Evolutionary conservation across 2,113 vertebrate species (phyloP).

Genomic region (Eptatretus burgeri): DNA sequence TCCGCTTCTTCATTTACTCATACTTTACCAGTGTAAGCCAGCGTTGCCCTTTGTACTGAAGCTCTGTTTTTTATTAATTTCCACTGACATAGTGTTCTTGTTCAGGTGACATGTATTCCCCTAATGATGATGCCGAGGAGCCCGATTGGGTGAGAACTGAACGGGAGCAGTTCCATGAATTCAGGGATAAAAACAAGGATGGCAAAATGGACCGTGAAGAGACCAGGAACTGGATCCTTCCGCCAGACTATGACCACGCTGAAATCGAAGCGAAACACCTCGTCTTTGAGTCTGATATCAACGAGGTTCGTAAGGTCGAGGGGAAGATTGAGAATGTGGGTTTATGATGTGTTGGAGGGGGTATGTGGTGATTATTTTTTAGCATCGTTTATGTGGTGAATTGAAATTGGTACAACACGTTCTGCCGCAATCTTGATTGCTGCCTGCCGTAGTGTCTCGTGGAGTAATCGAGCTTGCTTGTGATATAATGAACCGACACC

Average conservation of each 20-base stretch:
- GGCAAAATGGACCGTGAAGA: constrained; percentile 2
- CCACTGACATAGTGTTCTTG: background rate
- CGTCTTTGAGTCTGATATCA: background rate
- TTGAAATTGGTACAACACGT: no score
- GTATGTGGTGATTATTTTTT: no score
- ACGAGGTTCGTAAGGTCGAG: background rate
- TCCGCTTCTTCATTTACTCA: background rate
- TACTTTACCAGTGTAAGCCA: background rate
- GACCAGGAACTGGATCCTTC: constrained; percentile 3
- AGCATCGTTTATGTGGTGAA: no score
- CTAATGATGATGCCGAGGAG: background rate
- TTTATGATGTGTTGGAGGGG: no score
- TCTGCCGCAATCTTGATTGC: no score
- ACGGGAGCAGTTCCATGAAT: constrained; percentile 3
- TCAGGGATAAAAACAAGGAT: background rate
- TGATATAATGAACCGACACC: no score
- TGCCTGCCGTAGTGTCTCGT: no score
- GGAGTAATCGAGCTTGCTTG: no score
- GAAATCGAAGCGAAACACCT: constrained; percentile 2
- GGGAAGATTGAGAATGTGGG: background rate
- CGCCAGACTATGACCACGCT: background rate
- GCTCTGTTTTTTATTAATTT: background rate
- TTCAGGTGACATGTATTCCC: constrained; percentile 3
- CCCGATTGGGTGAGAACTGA: constrained; percentile 2
- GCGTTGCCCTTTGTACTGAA: no score